phyloP scores from a whole-genome alignment of 2,888 invertebrate genomes.

The Dorcus parallelipipedus region DNA sequence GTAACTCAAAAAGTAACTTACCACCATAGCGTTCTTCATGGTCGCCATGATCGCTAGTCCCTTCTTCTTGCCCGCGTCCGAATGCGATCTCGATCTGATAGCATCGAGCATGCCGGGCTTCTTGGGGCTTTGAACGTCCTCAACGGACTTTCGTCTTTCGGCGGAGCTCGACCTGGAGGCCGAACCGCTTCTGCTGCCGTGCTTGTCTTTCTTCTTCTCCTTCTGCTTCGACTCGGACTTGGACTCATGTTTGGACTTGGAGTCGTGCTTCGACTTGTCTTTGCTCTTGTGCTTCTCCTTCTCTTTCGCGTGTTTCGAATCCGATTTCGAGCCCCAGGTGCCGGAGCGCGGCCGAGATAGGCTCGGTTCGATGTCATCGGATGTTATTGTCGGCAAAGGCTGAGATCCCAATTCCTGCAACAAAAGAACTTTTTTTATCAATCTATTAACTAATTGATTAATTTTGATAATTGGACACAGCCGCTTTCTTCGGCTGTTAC shows the following conservation, averaged over 20 bases:
- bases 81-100: constrained; percentile 73
- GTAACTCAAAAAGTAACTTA: constrained; percentile 40
- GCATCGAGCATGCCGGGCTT: constrained; percentile 76
- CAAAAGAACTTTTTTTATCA: constrained; percentile 7
- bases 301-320: constrained; percentile 30
- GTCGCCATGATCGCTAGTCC: constrained; percentile 75
- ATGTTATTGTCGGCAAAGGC: constrained; percentile 54
- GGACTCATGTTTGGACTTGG: constrained; percentile 24
- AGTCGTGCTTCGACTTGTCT: constrained; percentile 32
- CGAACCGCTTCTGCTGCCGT: constrained; percentile 27
- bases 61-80: constrained; percentile 64
- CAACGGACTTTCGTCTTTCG: constrained; percentile 44
- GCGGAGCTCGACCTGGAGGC: constrained; percentile 40
- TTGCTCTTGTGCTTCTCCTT: constrained; percentile 31
- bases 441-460: too few species aligned
- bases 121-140: constrained; percentile 43
- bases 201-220: constrained; percentile 33
- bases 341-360: constrained; percentile 62
- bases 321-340: constrained; percentile 54
- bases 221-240: constrained; percentile 33
- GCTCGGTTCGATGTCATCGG: constrained; percentile 50
- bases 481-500: too few species aligned
- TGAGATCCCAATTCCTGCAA: constrained; percentile 63
- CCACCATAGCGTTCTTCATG: constrained; percentile 81
- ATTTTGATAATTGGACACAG: too few species aligned